Base-by-base conservation (phyloP, 1,140 invertebrate genomes). In the Phocides pigmalion region DNA sequence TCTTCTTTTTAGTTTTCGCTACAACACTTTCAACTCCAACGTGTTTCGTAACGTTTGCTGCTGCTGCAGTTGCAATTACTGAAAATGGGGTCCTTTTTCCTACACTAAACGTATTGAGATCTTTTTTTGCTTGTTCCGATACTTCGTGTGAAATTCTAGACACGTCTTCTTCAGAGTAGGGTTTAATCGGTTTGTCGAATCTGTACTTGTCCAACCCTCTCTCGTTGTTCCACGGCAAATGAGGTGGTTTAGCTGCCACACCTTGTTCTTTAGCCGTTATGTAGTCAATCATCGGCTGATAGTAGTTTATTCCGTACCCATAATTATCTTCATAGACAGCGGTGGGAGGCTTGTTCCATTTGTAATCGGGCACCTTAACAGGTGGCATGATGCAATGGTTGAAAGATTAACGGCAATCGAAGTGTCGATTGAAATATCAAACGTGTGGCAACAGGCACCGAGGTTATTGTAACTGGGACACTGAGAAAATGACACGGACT, bases 281-380 rank as follows among this genome's bases (percentile, higher is more conserved):
- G 72, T 96, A 96, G 77, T 97, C 96, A 63, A 97, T 94, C 95
- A 97, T 96, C 8, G 96, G 95, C 77, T 96, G 95, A 84, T 97
- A 97, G 82, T 93, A 96, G 79, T 96, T 96, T 50, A 96, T 96
- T 3, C 95, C 95, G 68, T 95, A 95, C 28, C 94, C 94, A 87
- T 97, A 97, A 88, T 97, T 97, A 79, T 95, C 94, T 67, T 96
- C 94, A 79, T 97, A 97, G 17, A 95, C 93, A 16, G 92, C 85
- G 0, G 94, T 95, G n/a, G 94, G 92, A 0, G 95, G 95, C 73
- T 93, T 84, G 32, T 77, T 85, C 90, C 91, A 91, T 64, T 89
- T 89, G 58, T 78, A 81, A 59, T 85, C 84, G 15, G 82, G 80
- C 46, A 91, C 70, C 71, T 89, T 87, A 65, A 89, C 73, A 16